phyloP scores from a whole-genome alignment of 2,113 vertebrate species.

The Candoia aspera region DNA sequence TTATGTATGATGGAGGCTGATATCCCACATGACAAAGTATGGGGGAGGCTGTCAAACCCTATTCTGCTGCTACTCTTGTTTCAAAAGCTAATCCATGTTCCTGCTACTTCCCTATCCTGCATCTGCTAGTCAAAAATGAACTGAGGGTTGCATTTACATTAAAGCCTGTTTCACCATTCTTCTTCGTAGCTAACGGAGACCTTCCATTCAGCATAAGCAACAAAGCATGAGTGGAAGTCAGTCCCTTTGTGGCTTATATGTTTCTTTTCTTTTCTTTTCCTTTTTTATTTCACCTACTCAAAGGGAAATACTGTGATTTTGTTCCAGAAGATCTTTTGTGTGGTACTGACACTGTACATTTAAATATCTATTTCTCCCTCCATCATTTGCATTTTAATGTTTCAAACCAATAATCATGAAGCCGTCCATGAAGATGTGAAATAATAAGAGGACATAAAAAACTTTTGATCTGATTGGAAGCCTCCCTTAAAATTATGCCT shows the following conservation, averaged over 20 bases:
- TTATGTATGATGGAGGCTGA: conserved; percentile 24
- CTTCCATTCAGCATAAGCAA: conserved; percentile 49
- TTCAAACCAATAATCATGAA: conserved; percentile 74
- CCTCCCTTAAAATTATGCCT: conserved; percentile 63
- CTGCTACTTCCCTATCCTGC: accelerated
- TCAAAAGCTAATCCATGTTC: not conserved
- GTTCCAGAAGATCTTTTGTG: conserved; percentile 55
- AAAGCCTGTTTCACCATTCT: conserved; percentile 55
- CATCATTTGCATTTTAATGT: conserved; percentile 80
- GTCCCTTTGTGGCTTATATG: not conserved
- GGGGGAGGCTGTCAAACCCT: conserved; percentile 21
- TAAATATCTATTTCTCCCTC: conserved; percentile 65
- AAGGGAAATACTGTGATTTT: conserved; percentile 56
- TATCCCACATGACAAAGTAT: conserved; percentile 33
- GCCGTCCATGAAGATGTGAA: conserved; percentile 71
- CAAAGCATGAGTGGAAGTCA: conserved; percentile 47
- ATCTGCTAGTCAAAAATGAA: conserved; percentile 46
- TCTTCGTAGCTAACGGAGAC: conserved; percentile 46
- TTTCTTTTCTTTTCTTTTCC: conserved; percentile 33
- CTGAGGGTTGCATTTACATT: conserved; percentile 56
- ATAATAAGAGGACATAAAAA: conserved; percentile 62
- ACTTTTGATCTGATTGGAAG: conserved; percentile 70
- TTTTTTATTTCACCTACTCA: conserved; percentile 42
- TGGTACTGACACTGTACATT: conserved; percentile 59
- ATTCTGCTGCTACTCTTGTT: conserved; percentile 7